Conservation (phyloP, 64 coral and sea anemone genomes). For the Montipora sp. region DNA sequence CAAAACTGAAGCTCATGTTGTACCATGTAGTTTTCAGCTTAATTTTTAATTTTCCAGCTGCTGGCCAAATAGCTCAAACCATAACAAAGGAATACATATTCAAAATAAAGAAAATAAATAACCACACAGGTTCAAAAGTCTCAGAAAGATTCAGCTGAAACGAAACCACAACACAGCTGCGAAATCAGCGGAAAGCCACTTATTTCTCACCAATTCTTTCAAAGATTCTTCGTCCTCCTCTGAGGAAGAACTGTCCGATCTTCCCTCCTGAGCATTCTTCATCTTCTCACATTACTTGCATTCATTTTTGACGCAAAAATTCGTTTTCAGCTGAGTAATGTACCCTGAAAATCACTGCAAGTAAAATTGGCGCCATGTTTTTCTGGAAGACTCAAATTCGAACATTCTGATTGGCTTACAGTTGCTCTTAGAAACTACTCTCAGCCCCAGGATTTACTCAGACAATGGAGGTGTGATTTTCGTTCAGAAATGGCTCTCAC, state of each 20-base stretch:
- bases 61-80: background rate
- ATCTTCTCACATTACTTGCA: slow-evolving; percentile 47
- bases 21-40: too few relatives aligned
- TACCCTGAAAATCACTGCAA: too few relatives aligned
- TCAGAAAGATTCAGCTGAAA: background rate
- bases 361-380: slow-evolving; percentile 26
- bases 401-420: slow-evolving; percentile 67
- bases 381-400: slow-evolving; percentile 55
- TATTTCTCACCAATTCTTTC: slow-evolving; percentile 78
- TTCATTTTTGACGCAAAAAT: background rate
- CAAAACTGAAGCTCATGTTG: too few relatives aligned
- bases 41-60: background rate
- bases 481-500: slow-evolving; percentile 47
- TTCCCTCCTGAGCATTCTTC: slow-evolving; percentile 40
- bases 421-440: slow-evolving; percentile 71
- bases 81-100: background rate
- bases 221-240: slow-evolving; percentile 80
- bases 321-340: too few relatives aligned
- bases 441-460: slow-evolving; percentile 1
- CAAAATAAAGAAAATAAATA: background rate
- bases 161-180: background rate
- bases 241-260: slow-evolving; percentile 22
- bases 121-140: background rate
- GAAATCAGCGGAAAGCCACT: background rate
- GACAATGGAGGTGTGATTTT: background rate